Evolutionary conservation across 2,113 vertebrate genomes (phyloP).

Genomic region (Vulpes lagopus): DNA sequence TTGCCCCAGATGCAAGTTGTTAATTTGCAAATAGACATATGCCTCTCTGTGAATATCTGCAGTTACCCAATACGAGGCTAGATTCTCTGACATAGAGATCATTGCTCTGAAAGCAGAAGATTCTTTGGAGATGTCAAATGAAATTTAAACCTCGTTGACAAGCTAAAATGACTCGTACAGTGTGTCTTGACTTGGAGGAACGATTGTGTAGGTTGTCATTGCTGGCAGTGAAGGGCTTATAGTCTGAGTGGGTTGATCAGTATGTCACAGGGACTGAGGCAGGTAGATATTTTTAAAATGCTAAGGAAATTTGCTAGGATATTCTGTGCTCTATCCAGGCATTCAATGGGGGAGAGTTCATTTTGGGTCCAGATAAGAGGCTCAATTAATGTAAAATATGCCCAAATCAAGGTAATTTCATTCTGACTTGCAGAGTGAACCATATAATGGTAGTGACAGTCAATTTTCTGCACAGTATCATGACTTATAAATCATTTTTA

Average conservation of each 20-base stretch:
- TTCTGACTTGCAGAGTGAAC: background rate
- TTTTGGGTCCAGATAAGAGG: background rate
- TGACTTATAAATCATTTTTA: slow-evolving; percentile 20
- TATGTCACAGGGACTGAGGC: background rate
- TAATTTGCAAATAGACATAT: background rate
- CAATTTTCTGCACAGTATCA: background rate
- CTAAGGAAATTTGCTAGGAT: background rate
- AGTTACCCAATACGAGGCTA: background rate
- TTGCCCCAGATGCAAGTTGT: background rate
- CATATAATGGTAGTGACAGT: background rate
- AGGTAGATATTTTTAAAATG: background rate
- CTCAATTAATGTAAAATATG: background rate
- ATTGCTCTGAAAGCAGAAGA: slow-evolving; percentile 18
- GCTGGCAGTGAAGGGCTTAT: background rate
- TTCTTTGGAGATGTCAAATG: slow-evolving; percentile 15
- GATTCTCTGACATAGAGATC: background rate
- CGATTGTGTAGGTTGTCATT: background rate
- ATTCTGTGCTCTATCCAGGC: background rate
- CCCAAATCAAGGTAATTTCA: background rate
- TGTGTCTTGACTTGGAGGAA: slow-evolving; percentile 14
- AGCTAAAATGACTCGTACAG: background rate
- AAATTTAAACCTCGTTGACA: background rate
- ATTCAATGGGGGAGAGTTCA: background rate
- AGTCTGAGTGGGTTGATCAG: background rate
- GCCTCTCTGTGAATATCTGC: background rate